These are phyloP conservation scores for Halichoerus grypus DNA, from an alignment of 2,113 vertebrate genomes.

Conservation along the genomic window DNA sequence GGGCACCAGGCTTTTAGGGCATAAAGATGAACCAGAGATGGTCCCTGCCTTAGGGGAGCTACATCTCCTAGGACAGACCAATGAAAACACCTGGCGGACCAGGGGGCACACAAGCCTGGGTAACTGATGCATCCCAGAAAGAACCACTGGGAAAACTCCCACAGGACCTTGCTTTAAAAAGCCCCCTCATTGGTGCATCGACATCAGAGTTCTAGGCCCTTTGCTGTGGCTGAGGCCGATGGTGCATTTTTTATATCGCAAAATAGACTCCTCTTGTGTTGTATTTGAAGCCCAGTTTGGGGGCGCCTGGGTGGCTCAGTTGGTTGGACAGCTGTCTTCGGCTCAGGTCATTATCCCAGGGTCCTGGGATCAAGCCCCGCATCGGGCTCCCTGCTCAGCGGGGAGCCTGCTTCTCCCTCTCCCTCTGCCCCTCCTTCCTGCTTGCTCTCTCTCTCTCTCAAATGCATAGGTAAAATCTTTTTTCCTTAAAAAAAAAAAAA, in stretches of 20 bases:
- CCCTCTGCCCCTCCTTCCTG: too few species aligned
- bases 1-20: background rate
- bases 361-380: too few species aligned
- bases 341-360: too few species aligned
- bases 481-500: too few species aligned
- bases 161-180: background rate
- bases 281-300: too few species aligned
- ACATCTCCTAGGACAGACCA: background rate
- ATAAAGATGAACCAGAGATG: background rate
- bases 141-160: background rate
- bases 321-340: too few species aligned
- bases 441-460: too few species aligned
- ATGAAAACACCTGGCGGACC: background rate
- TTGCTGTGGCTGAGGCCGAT: background rate
- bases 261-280: background rate
- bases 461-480: too few species aligned
- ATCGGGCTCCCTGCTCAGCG: too few species aligned
- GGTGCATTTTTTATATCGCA: background rate
- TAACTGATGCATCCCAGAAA: background rate
- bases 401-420: too few species aligned
- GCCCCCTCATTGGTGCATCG: accelerated
- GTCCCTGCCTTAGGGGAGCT: background rate
- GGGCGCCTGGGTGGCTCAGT: too few species aligned
- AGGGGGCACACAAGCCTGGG: accelerated
- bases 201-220: too few species aligned